Percentiles rank a stretch among this genome's conserved stretches.
phyloP scores from a whole-genome alignment of 2,888 invertebrate genomes.

The Drosophila falleni region DNA sequence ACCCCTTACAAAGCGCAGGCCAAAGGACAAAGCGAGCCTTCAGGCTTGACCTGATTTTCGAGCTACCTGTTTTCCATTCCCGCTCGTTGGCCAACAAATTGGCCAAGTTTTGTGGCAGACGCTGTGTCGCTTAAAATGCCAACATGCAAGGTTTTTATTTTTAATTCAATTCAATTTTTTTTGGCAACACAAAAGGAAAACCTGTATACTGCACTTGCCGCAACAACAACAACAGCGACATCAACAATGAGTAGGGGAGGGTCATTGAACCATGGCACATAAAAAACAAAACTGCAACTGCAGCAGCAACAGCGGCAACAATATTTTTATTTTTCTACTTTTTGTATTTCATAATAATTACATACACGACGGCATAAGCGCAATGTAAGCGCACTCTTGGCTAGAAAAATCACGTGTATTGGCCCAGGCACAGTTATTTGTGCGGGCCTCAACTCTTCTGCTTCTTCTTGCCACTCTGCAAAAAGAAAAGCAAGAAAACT shows the following conservation, averaged over 20 bases:
- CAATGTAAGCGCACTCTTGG: constrained; percentile 45
- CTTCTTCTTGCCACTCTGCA: constrained; percentile 2
- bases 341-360: constrained; percentile 74
- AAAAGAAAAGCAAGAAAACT: constrained; percentile 38
- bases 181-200: constrained; percentile 76
- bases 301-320: constrained; percentile 48
- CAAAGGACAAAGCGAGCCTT: constrained; percentile 42
- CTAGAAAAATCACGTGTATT: constrained; percentile 74
- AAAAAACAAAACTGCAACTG: constrained; percentile 60
- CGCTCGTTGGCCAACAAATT: constrained; percentile 26
- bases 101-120: constrained; percentile 70
- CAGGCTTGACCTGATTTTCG: constrained; percentile 65
- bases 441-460: constrained; percentile 47
- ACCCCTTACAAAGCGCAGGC: constrained; percentile 3
- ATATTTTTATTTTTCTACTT: constrained; percentile 21
- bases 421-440: constrained; percentile 65
- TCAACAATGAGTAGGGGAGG: constrained; percentile 29
- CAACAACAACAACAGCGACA: constrained; percentile 45
- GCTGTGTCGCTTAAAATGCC: constrained; percentile 74
- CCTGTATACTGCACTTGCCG: constrained; percentile 77
- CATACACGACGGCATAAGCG: constrained; percentile 56
- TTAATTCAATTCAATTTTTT: constrained; percentile 38
- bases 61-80: constrained; percentile 31
- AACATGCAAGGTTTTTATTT: constrained; percentile 69
- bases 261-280: constrained; percentile 65